Evolutionary conservation across 1,140 invertebrate genomes (phyloP), one percentile per base, ranked within the genome.

Genomic region (Dreissena rostriformis): DNA sequence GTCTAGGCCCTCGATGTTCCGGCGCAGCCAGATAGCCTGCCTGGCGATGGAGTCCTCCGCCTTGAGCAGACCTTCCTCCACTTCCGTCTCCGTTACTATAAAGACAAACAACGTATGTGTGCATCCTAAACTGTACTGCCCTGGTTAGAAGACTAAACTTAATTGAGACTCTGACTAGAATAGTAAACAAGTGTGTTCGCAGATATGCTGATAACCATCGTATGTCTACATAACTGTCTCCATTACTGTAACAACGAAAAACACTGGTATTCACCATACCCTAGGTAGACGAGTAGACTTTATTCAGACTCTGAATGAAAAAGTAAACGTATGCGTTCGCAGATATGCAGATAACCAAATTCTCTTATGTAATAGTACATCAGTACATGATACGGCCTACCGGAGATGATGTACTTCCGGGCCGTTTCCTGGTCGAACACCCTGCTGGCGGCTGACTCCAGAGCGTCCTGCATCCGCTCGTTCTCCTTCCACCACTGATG

Each of bases 391-490:
- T 39, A 5, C 39, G 39, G 91, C 98, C 97, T 6, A 98, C 98
- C 0, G 96, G 95, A 55, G 97, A 98, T 94, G 98, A 97, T 91
- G 96, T 97, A 91, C 97, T 97, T 29, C 96, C 91, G 49, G 80
- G 88, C 86, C n/a, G 77, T 71, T 26, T 87, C 83, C 28, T 61
- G 24, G 6, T 82, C 85, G 17, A 90, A 87, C 7, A 76, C 73
- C 26, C 81, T 63, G 73, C 90, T 70, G 74, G 76, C 89, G 84
- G 28, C 97, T 98, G 94, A 98, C 98, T 5, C 97, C 97, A 92
- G 97, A 98, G 71, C 97, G 97, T 88, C 97, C 96, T 94, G 97
- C 97, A 26, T 98, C 97, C 92, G 97, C 97, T 84, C 98, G 73
- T 68, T 83, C 28, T 88, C 86, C 22, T 81, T 61, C 61, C 61